Evolutionary conservation across 2,888 invertebrate species (phyloP), one percentile per base, ranked within the genome.

Genomic region (Cyaniris semiargus): DNA sequence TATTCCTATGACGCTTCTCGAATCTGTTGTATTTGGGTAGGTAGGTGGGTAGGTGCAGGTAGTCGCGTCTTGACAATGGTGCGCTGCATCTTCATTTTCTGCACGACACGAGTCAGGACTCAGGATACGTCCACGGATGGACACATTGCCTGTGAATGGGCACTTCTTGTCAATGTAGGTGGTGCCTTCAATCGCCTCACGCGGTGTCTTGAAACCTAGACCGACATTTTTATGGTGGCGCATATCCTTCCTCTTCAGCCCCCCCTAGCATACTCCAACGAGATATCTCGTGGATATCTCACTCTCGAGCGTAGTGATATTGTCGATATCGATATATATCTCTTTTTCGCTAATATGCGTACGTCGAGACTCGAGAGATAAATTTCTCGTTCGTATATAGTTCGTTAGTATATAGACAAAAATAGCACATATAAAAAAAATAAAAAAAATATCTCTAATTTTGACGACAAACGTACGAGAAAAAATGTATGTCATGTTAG

Each of bases 111-210:
- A 38, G 98, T 98, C 78, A 99, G n/a, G n/a, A n/a, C n/a, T n/a
- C n/a, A n/a, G 95, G 89, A 99, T 99, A 79, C 99, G 97, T 27
- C 99, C 99, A 88, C 99, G 96, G 89, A 99, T 99, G 76, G 98
- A 97, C 71, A 99, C 99, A 88, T 99, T 98, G 76, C 99, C 99
- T 78, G 99, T 99, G 95, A 99, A 99, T 1, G 99, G 99, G 86
- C 99, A 99, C 94, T 99, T 99, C 95, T 99, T 99, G 95, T 99
- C 99, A 86, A 99, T 99, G 95, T 99, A 99, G n/a, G n/a, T n/a
- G 27, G 97, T 97, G 81, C 99, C 99, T 91, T 99, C 98, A 81
- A 98, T 96, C 18, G 99, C 98, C 96, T 99, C 99, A 94, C 97
- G 95, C 31, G 99, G 99, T 78, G 98, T 98, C 95, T 99, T 99